These are phyloP conservation scores for Epizoanthus illoricatus DNA, from an alignment of 92 coral and sea anemone genomes.

Conservation along the genomic window DNA sequence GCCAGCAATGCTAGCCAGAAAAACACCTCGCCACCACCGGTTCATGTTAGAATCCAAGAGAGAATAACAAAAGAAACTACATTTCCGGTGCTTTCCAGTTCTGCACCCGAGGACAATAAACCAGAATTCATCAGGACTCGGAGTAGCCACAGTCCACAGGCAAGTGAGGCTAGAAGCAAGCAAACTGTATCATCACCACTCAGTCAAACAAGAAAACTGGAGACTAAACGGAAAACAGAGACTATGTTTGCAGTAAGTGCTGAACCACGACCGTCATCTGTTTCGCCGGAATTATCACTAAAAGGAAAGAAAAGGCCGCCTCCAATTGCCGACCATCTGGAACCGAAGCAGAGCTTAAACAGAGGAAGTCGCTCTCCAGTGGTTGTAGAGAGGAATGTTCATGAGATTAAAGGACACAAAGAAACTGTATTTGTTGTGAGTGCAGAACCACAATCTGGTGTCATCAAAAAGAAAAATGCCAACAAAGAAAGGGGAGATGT, in stretches of 20 bases:
- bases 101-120: background rate
- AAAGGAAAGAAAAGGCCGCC: background rate
- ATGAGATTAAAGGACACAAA: slow-evolving; percentile 24
- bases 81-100: too few species aligned
- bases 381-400: slow-evolving; percentile 16
- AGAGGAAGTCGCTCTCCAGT: slow-evolving; percentile 20
- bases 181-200: background rate
- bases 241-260: slow-evolving; percentile 45
- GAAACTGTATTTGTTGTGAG: slow-evolving; percentile 53
- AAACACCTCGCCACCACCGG: too few species aligned
- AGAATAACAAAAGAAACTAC: too few species aligned
- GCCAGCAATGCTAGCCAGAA: background rate
- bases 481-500: background rate
- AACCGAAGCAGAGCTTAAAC: background rate
- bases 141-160: slow-evolving; percentile 22
- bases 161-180: background rate
- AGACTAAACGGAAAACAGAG: slow-evolving; percentile 6
- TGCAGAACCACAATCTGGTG: slow-evolving; percentile 34
- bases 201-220: background rate
- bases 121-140: background rate
- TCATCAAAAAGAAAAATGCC: background rate
- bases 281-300: background rate
- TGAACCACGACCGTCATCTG: background rate
- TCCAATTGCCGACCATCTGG: background rate
- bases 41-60: too few species aligned